A percentile compares a stretch with the other conserved stretches of the same genome.
phyloP scores from a whole-genome alignment of 2,888 invertebrate species.

The Arctia plantaginis region DNA sequence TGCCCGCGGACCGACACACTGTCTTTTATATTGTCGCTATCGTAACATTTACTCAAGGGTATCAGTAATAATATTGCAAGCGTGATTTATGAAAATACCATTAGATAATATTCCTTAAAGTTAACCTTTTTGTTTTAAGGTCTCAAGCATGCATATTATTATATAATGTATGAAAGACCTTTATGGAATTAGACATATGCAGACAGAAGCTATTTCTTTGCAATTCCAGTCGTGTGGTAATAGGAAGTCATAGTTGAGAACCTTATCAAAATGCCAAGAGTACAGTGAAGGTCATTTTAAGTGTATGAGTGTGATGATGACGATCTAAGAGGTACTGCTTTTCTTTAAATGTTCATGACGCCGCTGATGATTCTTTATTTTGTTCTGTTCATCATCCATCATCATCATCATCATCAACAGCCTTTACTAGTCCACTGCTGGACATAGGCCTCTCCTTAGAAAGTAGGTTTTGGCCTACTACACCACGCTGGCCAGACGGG shows the following conservation, averaged over 20 bases:
- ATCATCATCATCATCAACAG: too few relatives aligned
- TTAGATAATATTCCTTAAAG: background rate
- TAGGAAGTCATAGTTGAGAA: background rate
- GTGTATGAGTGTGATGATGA: background rate
- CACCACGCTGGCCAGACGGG: too few relatives aligned
- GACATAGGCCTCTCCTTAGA: too few relatives aligned
- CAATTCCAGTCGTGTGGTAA: background rate
- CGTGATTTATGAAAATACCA: slow-evolving; percentile 9
- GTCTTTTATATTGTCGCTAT: slow-evolving; percentile 24
- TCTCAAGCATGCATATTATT: background rate
- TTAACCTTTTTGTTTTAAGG: background rate
- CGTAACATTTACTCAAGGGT: slow-evolving; percentile 30
- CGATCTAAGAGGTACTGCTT: too few relatives aligned
- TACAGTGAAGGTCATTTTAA: background rate
- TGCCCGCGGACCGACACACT: slow-evolving; percentile 9
- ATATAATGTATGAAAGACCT: background rate
- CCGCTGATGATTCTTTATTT: too few relatives aligned
- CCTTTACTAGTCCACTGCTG: too few relatives aligned
- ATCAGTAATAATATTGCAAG: slow-evolving; percentile 7
- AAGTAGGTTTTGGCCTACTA: too few relatives aligned
- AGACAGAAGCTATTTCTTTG: background rate
- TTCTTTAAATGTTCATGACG: too few relatives aligned
- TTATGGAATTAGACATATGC: background rate
- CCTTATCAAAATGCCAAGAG: background rate
- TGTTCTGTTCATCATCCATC: too few relatives aligned